These are phyloP conservation scores for Calliopsis andreniformis DNA, from an alignment of 1,140 invertebrate species.

Conservation along the genomic window DNA sequence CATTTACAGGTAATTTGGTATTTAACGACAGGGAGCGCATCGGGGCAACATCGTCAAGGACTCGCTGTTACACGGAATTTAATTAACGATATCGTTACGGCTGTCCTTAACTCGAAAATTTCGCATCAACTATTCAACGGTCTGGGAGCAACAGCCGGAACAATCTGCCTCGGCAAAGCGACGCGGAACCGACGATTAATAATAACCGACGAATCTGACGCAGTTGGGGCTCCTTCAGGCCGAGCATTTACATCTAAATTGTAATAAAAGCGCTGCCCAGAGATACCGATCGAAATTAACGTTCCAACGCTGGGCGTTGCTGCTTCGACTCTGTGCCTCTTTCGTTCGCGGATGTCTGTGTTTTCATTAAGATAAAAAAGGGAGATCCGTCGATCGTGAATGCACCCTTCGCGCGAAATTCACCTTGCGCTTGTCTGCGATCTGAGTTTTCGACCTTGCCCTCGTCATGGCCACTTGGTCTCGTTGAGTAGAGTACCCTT, in stretches of 20 bases:
- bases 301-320: neutral
- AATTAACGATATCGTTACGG: conserved; percentile 54
- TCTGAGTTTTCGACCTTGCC: neutral
- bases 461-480: conserved; percentile 3
- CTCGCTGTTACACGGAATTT: conserved; percentile 38
- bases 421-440: neutral
- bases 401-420: neutral
- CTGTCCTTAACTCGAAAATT: conserved; percentile 48
- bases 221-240: accelerated
- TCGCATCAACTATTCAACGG: conserved; percentile 26
- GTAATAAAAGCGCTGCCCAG: neutral
- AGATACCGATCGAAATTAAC: conserved; percentile 23
- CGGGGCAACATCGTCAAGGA: conserved; percentile 10
- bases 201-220: neutral
- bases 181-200: conserved; percentile 8
- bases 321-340: neutral
- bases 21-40: conserved; percentile 35
- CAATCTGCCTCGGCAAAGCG: neutral
- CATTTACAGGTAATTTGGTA: conserved; percentile 47
- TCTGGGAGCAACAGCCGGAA: conserved; percentile 5
- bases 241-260: conserved; percentile 5
- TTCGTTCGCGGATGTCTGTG: conserved; percentile 3
- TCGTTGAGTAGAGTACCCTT: neutral
- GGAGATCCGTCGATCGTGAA: conserved; percentile 18
- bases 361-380: conserved; percentile 8